These are phyloP conservation scores for Troglohyphantes excavatus DNA, from an alignment of 2,888 invertebrate species.

Conservation along the genomic window DNA sequence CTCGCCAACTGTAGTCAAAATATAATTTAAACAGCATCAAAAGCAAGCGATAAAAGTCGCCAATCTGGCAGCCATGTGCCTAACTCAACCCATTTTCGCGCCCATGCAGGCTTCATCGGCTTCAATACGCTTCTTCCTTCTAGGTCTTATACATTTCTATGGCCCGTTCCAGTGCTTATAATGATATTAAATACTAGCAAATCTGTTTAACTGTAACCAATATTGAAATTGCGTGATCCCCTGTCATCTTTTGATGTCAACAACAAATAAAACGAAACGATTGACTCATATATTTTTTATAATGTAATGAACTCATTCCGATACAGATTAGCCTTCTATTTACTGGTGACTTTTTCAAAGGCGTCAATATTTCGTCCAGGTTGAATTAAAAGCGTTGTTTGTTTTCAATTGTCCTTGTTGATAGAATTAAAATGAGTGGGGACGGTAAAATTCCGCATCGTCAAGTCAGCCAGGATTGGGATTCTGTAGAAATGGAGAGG, in stretches of 20 bases:
- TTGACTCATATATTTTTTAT: not conserved
- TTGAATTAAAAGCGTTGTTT: not conserved
- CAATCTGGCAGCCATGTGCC: too few species aligned
- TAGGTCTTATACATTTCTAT: too few species aligned
- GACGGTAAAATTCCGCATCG: conserved; percentile 67
- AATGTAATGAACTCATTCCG: not conserved
- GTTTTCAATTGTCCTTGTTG: not conserved
- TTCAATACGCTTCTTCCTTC: too few species aligned
- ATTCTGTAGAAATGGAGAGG: conserved; percentile 71
- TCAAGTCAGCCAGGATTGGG: conserved; percentile 66
- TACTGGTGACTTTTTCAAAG: not conserved
- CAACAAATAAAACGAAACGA: conserved; percentile 1
- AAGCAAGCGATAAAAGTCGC: too few species aligned
- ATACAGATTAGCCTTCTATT: not conserved
- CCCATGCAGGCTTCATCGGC: too few species aligned
- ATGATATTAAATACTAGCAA: too few species aligned
- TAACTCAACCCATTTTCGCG: too few species aligned
- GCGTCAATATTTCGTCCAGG: not conserved
- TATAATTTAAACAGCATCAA: too few species aligned
- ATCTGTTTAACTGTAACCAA: conserved; percentile 1
- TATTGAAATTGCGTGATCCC: not conserved
- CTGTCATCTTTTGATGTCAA: not conserved
- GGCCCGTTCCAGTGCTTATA: too few species aligned
- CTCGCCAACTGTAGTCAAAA: too few species aligned
- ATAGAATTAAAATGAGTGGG: conserved; percentile 50